Evolutionary conservation across 1,140 invertebrate genomes (phyloP).

Genomic region (Drosophila mayri): DNA sequence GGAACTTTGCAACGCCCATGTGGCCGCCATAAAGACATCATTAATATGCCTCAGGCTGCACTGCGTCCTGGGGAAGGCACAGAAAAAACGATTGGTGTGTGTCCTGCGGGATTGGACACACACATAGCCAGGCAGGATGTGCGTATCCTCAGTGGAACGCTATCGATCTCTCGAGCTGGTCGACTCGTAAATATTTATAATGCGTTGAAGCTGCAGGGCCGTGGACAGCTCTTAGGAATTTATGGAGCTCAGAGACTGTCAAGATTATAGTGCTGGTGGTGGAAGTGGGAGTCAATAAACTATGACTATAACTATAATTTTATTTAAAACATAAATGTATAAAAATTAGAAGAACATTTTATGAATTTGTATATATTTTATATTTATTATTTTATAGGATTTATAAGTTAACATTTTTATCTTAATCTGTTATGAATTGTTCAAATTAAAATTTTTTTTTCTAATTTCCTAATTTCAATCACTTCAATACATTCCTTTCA

Average conservation of each 20-base stretch:
- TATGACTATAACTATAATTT: neutral
- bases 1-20: constrained; percentile 16
- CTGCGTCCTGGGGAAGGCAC: constrained; percentile 3
- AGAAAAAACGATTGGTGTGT: constrained; percentile 35
- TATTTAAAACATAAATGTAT: too few species aligned
- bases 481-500: neutral
- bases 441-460: too few species aligned
- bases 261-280: neutral
- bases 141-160: constrained; percentile 17
- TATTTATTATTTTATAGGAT: neutral
- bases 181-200: constrained; percentile 65
- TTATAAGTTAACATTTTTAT: neutral
- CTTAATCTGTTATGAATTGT: too few species aligned
- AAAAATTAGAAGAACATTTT: neutral
- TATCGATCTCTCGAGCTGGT: neutral
- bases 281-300: neutral
- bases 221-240: constrained; percentile 15
- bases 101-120: constrained; percentile 39
- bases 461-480: neutral
- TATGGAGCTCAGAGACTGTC: constrained; percentile 12
- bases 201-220: constrained; percentile 41
- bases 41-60: constrained; percentile 62
- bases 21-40: constrained; percentile 52
- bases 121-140: constrained; percentile 24
- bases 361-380: neutral